Evolutionary conservation across 2,113 vertebrate species (phyloP).

Genomic region (Ceratotherium simum): DNA sequence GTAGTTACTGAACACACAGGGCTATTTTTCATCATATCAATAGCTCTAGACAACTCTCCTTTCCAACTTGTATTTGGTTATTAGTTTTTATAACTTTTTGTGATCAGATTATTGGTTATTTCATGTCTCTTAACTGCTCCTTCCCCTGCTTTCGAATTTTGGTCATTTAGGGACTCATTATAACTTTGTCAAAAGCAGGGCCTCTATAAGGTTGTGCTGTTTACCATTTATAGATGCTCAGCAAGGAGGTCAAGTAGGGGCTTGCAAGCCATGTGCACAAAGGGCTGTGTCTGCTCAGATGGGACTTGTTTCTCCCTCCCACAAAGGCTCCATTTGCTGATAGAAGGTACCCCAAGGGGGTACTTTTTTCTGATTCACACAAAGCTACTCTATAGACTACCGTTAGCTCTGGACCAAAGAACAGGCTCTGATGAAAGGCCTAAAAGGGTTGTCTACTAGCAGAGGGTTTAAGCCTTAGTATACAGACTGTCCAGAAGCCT

Average conservation of each 20-base stretch:
- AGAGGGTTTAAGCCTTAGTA: not conserved
- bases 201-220: not conserved
- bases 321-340: not conserved
- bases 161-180: not conserved
- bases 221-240: not conserved
- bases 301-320: not conserved
- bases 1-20: not conserved
- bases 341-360: not conserved
- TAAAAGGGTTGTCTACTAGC: not conserved
- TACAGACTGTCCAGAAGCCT: not conserved
- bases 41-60: not conserved
- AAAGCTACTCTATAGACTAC: not conserved
- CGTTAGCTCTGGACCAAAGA: not conserved
- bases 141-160: slow-evolving; percentile 10
- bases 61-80: slow-evolving; percentile 24
- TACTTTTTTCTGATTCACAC: not conserved
- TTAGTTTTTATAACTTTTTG: slow-evolving; percentile 21
- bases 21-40: not conserved
- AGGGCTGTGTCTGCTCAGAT: not conserved
- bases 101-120: slow-evolving; percentile 31
- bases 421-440: not conserved
- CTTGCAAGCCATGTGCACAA: not conserved
- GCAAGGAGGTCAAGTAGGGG: not conserved
- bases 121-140: not conserved
- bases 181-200: slow-evolving; percentile 14